Conservation (phyloP, 2,888 invertebrate species). For the Phlogophora meticulosa region DNA sequence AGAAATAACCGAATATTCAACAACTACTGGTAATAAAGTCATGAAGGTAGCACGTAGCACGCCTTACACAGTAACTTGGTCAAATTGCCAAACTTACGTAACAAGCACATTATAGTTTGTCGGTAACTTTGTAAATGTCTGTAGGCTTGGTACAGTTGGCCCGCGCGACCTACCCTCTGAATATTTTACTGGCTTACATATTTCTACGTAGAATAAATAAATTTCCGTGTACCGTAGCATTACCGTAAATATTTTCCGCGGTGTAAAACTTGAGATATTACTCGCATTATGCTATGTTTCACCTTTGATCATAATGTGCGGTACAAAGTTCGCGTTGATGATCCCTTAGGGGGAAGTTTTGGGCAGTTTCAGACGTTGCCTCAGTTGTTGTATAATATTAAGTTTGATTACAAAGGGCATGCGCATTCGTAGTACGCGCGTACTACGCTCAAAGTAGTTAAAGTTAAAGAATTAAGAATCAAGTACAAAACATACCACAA, state of each 20-base stretch:
- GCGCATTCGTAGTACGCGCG: too few relatives aligned
- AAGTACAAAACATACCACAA: too few relatives aligned
- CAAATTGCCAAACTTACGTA: constrained; percentile 50
- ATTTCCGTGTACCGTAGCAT: constrained; percentile 15
- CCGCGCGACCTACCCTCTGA: constrained; percentile 43
- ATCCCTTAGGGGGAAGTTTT: constrained; percentile 4
- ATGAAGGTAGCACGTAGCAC: constrained; percentile 18
- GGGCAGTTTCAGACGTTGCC: not conserved
- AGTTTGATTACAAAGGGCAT: too few relatives aligned
- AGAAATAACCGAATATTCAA: constrained; percentile 40
- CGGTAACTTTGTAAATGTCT: constrained; percentile 41
- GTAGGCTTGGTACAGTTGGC: constrained; percentile 30
- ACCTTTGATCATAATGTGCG: constrained; percentile 40
- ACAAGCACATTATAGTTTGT: constrained; percentile 45
- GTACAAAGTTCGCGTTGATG: constrained; percentile 8
- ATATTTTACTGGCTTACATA: constrained; percentile 51
- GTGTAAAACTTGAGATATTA: constrained; percentile 36
- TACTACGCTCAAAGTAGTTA: too few relatives aligned
- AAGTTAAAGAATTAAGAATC: too few relatives aligned
- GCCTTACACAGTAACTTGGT: constrained; percentile 33
- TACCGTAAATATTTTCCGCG: constrained; percentile 25
- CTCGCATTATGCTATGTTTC: constrained; percentile 15
- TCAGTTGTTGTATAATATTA: too few relatives aligned
- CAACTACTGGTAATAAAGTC: constrained; percentile 41
- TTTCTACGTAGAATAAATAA: constrained; percentile 35